Evolutionary conservation across 2,888 invertebrate genomes (phyloP).

Genomic region (Monoplex corrugatus): DNA sequence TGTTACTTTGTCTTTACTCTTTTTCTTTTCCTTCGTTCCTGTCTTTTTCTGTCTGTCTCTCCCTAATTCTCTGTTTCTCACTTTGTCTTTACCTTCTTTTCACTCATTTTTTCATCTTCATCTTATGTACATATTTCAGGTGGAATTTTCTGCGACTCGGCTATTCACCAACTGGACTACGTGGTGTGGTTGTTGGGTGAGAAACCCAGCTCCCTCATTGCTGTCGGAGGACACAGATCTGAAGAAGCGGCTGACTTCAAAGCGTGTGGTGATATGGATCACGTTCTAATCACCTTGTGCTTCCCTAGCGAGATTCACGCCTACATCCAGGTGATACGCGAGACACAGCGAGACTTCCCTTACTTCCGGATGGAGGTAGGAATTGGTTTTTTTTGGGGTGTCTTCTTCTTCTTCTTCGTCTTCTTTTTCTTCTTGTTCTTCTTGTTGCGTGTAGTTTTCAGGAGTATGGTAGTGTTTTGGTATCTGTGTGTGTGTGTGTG

Average conservation of each 20-base stretch:
- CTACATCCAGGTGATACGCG: constrained; percentile 46
- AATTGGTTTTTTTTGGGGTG: neutral
- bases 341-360: constrained; percentile 37
- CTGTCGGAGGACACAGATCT: constrained; percentile 46
- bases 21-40: neutral
- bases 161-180: constrained; percentile 61
- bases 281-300: constrained; percentile 46
- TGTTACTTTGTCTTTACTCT: neutral
- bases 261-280: constrained; percentile 48
- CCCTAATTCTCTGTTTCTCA: neutral
- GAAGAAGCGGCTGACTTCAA: constrained; percentile 6
- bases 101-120: neutral
- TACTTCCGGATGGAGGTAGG: constrained; percentile 42
- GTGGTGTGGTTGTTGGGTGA: constrained; percentile 59
- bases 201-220: constrained; percentile 56
- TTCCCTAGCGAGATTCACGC: constrained; percentile 53
- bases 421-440: neutral
- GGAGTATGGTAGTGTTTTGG: constrained; percentile 19
- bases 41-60: neutral
- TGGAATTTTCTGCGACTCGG: constrained; percentile 60
- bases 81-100: neutral
- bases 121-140: no score
- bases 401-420: neutral
- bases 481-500: constrained; percentile 19
- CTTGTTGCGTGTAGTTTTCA: neutral